A percentile compares a stretch with the other conserved stretches of the same genome.
These are phyloP conservation scores for Catamblyrhynchus diadema DNA, from an alignment of 2,797 vertebrate species.

Conservation along the genomic window DNA sequence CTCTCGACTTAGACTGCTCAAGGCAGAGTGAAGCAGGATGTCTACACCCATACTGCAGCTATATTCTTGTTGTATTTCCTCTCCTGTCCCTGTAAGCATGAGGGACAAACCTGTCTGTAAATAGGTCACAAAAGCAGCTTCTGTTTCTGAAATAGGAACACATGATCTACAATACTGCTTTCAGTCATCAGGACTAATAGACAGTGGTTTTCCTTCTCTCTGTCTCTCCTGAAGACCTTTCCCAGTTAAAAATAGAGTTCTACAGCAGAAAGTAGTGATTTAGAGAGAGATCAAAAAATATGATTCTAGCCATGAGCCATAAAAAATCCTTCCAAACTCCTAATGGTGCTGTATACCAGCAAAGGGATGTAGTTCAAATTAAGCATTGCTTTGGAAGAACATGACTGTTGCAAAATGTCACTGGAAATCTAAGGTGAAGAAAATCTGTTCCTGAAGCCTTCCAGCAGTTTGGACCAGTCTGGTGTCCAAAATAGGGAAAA, in stretches of 20 bases:
- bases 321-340: background rate
- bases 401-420: background rate
- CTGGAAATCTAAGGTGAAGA: background rate
- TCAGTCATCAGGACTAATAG: background rate
- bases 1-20: background rate
- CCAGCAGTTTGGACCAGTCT: background rate
- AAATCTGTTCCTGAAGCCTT: background rate
- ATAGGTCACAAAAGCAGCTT: background rate
- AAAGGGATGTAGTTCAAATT: background rate
- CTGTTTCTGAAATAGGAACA: background rate
- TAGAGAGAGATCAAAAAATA: background rate
- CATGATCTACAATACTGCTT: fast-evolving
- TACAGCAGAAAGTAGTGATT: background rate
- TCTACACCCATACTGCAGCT: background rate
- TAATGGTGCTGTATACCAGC: background rate
- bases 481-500: background rate
- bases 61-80: background rate
- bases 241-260: background rate
- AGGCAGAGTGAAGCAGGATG: background rate
- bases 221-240: background rate
- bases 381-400: background rate
- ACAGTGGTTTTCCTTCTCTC: background rate
- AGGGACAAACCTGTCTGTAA: background rate
- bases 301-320: background rate
- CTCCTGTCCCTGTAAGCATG: background rate